Evolutionary conservation across 2,888 invertebrate species (phyloP).

Genomic region (Tethea ocularis): DNA sequence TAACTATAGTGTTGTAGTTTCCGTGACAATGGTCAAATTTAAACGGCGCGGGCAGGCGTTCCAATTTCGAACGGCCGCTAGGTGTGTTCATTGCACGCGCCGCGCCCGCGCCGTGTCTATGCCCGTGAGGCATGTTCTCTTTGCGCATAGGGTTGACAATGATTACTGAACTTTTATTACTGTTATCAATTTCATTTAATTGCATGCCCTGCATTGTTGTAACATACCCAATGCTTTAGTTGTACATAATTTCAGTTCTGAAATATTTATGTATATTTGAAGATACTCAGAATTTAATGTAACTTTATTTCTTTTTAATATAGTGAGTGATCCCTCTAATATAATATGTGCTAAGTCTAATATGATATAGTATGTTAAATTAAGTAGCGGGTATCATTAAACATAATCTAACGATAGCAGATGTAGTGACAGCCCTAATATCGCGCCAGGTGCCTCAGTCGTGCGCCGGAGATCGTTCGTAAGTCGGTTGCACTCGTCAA

Average conservation of each 20-base stretch:
- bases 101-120: conserved; percentile 42
- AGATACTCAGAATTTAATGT: too few relatives aligned
- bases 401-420: background rate
- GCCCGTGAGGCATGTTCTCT: conserved; percentile 49
- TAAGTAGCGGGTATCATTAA: too few relatives aligned
- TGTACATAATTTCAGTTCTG: too few relatives aligned
- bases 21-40: conserved; percentile 69
- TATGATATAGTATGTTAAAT: too few relatives aligned
- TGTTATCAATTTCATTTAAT: background rate
- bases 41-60: conserved; percentile 50
- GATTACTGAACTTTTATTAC: conserved; percentile 11
- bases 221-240: too few relatives aligned
- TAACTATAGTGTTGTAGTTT: conserved; percentile 30
- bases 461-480: conserved; percentile 63
- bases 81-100: conserved; percentile 63
- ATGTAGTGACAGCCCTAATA: conserved; percentile 34
- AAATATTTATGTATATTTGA: too few relatives aligned
- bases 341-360: too few relatives aligned
- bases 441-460: conserved; percentile 66
- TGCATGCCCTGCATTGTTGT: background rate
- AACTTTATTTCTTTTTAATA: too few relatives aligned
- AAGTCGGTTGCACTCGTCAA: conserved; percentile 68
- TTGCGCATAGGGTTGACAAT: conserved; percentile 37
- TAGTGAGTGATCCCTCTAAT: too few relatives aligned
- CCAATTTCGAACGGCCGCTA: conserved; percentile 53